phyloP scores from a whole-genome alignment of 1,140 invertebrate genomes.

The Sinella curviseta region DNA sequence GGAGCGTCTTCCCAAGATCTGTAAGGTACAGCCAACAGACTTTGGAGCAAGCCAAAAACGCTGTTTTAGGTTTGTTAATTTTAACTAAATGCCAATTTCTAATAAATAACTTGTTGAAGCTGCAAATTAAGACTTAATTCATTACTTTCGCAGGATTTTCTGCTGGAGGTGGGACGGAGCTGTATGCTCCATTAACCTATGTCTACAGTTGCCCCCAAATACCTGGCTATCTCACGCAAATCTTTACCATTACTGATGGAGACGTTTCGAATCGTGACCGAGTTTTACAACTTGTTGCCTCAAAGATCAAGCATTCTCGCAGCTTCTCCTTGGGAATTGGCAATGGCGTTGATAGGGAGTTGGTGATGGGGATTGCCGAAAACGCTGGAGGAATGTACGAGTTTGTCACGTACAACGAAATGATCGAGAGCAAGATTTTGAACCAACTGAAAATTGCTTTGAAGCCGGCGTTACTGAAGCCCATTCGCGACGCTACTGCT shows the following conservation, averaged over 20 bases:
- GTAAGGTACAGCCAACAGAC: not conserved
- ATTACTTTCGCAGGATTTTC: too few relatives aligned
- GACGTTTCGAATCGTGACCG: not conserved
- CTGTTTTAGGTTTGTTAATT: not conserved
- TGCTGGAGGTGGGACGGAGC: not conserved
- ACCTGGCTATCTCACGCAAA: constrained; percentile 13
- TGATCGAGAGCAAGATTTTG: constrained; percentile 17
- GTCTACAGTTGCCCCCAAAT: not conserved
- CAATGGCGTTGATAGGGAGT: not conserved
- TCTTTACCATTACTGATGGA: constrained; percentile 19
- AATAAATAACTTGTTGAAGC: too few relatives aligned
- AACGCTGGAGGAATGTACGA: constrained; percentile 18
- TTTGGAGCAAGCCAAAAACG: not conserved
- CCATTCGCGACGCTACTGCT: not conserved
- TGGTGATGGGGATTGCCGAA: constrained; percentile 1
- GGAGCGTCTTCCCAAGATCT: not conserved
- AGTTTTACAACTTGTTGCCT: constrained; percentile 1
- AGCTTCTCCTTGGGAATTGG: constrained; percentile 25
- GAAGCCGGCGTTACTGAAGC: constrained; percentile 21
- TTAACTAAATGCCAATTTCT: too few relatives aligned
- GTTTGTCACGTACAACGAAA: constrained; percentile 7
- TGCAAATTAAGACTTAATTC: too few relatives aligned
- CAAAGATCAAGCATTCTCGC: constrained; percentile 3
- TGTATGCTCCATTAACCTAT: not conserved
- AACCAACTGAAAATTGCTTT: constrained; percentile 16